Conservation (phyloP, 1,140 invertebrate species). For the Alviniconcha marisindica region DNA sequence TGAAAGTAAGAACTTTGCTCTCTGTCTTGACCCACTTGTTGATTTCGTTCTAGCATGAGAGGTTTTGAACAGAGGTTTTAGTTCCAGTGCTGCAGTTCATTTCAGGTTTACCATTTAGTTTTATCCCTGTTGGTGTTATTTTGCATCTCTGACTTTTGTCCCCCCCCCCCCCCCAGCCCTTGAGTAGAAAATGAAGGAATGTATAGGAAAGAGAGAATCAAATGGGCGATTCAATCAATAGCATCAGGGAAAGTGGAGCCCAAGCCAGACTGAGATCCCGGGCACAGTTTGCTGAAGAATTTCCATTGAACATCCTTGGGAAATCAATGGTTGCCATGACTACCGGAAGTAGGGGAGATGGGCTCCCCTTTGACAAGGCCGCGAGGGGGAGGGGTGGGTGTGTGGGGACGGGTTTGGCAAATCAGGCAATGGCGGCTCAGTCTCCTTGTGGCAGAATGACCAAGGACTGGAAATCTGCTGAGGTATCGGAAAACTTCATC, state of each 20-base stretch:
- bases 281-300: constrained; percentile 39
- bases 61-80: too few relatives aligned
- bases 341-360: constrained; percentile 41
- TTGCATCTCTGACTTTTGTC: too few relatives aligned
- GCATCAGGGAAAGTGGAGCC: constrained; percentile 31
- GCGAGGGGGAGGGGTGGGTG: background rate
- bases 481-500: background rate
- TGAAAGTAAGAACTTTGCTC: too few relatives aligned
- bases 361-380: constrained; percentile 40
- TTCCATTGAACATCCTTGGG: constrained; percentile 37
- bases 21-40: too few relatives aligned
- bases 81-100: too few relatives aligned
- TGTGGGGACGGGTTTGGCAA: background rate
- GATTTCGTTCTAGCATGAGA: too few relatives aligned
- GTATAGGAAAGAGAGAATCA: constrained; percentile 25
- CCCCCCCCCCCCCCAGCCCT: background rate
- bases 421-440: background rate
- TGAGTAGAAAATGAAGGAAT: constrained; percentile 27
- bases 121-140: too few relatives aligned
- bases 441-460: constrained; percentile 11
- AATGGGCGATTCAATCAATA: constrained; percentile 38
- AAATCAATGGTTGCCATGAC: constrained; percentile 43
- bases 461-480: background rate
- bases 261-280: constrained; percentile 32
- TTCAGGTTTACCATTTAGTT: too few relatives aligned